Evolutionary conservation across 1,140 invertebrate genomes (phyloP).

Genomic region (Pseudachorutes palmiensis): DNA sequence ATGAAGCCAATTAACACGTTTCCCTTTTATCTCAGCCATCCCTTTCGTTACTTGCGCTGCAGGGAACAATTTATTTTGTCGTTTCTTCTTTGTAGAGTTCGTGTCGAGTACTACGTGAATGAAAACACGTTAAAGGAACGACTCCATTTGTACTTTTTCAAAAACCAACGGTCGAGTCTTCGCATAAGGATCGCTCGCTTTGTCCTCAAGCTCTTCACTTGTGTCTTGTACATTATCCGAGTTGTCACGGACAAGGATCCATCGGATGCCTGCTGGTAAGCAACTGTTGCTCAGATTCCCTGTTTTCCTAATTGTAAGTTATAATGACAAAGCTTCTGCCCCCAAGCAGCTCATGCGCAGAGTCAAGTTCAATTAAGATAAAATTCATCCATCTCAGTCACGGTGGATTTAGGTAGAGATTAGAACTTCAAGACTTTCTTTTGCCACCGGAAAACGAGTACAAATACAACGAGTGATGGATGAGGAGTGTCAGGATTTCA

Average conservation of each 20-base stretch:
- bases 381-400: no score
- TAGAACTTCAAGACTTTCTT: no score
- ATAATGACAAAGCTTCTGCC: background rate
- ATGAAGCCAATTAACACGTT: no score
- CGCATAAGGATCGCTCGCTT: constrained; percentile 94
- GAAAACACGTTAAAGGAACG: constrained; percentile 97
- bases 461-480: no score
- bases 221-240: constrained; percentile 87
- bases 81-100: constrained; percentile 90
- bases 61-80: no score
- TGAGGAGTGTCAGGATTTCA: no score
- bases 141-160: constrained; percentile 96
- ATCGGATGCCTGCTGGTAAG: constrained; percentile 75
- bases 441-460: no score
- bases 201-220: constrained; percentile 91
- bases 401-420: no score
- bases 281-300: no score
- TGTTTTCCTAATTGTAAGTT: background rate
- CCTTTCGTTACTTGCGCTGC: no score
- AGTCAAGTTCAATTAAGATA: no score
- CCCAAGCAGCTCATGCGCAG: background rate
- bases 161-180: constrained; percentile 96
- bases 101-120: constrained; percentile 97
- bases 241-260: constrained; percentile 82
- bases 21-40: no score